Evolutionary conservation across 2,797 vertebrate genomes (phyloP).

Genomic region (Sebastes nivosus): DNA sequence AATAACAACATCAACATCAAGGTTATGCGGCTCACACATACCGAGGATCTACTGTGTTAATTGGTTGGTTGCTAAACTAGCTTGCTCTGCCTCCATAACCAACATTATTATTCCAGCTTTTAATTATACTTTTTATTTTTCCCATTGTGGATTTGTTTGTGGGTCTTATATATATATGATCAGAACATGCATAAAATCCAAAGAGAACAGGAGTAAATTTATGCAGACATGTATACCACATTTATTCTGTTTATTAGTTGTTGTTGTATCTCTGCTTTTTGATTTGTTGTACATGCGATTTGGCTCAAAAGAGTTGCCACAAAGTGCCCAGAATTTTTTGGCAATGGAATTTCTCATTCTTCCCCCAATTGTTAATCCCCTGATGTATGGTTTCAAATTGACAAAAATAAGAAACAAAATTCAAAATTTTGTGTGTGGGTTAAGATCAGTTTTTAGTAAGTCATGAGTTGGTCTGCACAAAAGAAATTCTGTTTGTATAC

Average conservation of each 20-base stretch:
- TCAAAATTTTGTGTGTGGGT: not conserved
- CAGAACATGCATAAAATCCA: conserved; percentile 31
- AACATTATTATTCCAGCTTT: not conserved
- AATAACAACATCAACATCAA: not conserved
- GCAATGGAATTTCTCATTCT: conserved; percentile 31
- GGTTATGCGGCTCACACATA: conserved; percentile 56
- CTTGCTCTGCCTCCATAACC: conserved; percentile 27
- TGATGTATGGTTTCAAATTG: conserved; percentile 54
- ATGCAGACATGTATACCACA: conserved; percentile 75
- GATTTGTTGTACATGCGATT: conserved; percentile 47
- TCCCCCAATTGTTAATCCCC: conserved; percentile 49
- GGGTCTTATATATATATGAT: conserved; percentile 55
- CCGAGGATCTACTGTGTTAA: conserved; percentile 53
- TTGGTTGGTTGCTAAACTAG: not conserved
- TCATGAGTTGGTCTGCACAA: not conserved
- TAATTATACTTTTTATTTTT: conserved; percentile 38
- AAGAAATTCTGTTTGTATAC: not conserved
- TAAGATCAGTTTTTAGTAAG: not conserved
- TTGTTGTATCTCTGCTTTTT: conserved; percentile 28
- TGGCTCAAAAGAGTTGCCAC: not conserved
- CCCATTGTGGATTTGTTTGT: conserved; percentile 25
- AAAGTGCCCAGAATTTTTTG: conserved; percentile 34
- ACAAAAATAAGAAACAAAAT: conserved; percentile 41
- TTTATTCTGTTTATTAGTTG: conserved; percentile 35
- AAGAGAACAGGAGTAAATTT: conserved; percentile 56